These are phyloP conservation scores for Heterohyrax brucei DNA, from an alignment of 2,797 vertebrate species.

Conservation along the genomic window DNA sequence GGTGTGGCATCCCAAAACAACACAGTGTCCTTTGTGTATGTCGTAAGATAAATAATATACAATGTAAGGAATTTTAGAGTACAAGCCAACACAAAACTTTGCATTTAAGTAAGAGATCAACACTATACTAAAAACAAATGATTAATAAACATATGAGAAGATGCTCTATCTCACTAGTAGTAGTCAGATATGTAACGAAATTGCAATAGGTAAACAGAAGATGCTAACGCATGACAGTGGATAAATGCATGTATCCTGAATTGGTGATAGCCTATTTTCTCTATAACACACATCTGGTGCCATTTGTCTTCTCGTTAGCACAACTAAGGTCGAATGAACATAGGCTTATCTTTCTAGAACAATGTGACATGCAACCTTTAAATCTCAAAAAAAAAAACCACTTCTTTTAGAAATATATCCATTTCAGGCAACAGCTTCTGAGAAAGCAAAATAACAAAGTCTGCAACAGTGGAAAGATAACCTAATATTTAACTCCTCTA, in stretches of 20 bases:
- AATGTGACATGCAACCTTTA: background rate
- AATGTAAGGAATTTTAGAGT: background rate
- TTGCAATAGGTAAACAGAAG: conserved; percentile 33
- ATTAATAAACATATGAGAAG: background rate
- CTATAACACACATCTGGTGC: background rate
- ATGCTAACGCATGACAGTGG: background rate
- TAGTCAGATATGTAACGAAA: conserved; percentile 25
- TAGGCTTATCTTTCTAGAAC: conserved; percentile 26
- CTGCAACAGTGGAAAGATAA: conserved; percentile 23
- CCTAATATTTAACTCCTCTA: background rate
- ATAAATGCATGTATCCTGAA: background rate
- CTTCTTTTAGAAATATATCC: background rate
- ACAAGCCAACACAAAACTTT: background rate
- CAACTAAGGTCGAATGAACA: conserved; percentile 20
- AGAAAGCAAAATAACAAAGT: background rate
- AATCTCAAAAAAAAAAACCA: background rate
- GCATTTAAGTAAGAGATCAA: background rate
- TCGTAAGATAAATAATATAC: conserved; percentile 19
- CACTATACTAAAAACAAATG: background rate
- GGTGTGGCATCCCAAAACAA: background rate
- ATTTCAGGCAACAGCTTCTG: background rate
- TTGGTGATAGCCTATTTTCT: background rate
- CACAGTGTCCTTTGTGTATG: background rate
- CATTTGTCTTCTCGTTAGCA: conserved; percentile 26
- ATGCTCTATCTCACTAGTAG: background rate